These are phyloP conservation scores for Hydractinia symbiolongicarpus DNA, from an alignment of 30 jellyfish, hydroid and myxozoan species.

Conservation along the genomic window DNA sequence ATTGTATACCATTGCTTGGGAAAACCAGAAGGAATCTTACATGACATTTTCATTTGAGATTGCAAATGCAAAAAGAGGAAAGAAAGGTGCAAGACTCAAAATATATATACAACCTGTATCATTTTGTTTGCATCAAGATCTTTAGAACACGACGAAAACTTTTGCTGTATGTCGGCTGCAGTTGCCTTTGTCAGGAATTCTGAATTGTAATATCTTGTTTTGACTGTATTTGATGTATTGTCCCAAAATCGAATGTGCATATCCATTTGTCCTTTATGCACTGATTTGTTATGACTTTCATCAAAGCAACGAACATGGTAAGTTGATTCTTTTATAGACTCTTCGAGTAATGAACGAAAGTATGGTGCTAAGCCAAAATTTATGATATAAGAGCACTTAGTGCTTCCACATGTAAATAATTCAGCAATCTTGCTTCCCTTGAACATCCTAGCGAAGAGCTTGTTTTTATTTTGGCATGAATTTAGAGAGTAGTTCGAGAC, in stretches of 20 bases:
- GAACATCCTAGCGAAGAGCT: background rate
- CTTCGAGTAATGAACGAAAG: background rate
- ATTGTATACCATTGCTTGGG: background rate
- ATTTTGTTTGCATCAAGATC: background rate
- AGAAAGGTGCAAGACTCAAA: background rate
- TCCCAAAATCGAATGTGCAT: constrained; percentile 20
- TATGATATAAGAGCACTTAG: constrained; percentile 1
- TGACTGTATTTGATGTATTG: background rate
- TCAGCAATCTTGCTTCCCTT: background rate
- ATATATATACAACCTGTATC: constrained; percentile 4
- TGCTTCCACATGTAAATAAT: background rate
- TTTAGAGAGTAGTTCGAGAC: background rate
- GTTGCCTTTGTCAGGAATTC: background rate
- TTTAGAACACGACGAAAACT: too few relatives aligned
- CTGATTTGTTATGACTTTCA: background rate
- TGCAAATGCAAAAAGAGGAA: background rate
- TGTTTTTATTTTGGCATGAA: background rate
- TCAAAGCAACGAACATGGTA: background rate
- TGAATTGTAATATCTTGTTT: constrained; percentile 4
- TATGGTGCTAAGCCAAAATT: constrained; percentile 16
- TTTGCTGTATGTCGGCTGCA: background rate
- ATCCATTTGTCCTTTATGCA: constrained; percentile 17
- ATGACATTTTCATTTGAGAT: background rate
- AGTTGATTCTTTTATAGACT: background rate
- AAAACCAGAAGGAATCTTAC: background rate